phyloP scores from a whole-genome alignment of 2,113 vertebrate species.

The Cryptomyrus ogoouensis region DNA sequence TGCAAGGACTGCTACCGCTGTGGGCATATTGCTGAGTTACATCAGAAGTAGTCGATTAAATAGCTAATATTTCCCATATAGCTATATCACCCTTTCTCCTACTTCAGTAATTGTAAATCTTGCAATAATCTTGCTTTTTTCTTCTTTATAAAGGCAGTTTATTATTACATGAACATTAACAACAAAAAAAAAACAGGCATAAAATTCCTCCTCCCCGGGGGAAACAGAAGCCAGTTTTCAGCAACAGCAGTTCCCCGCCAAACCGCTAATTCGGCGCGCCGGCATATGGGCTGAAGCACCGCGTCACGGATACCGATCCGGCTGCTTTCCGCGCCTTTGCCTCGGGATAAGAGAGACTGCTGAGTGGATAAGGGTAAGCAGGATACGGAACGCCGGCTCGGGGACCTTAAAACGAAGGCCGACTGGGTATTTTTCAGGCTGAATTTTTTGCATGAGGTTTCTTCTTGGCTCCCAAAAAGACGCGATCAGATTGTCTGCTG shows the following conservation, averaged over 20 bases:
- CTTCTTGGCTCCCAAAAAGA: not conserved
- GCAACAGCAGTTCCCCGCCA: not conserved
- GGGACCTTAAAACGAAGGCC: not conserved
- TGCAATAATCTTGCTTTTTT: not conserved
- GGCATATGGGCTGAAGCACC: not conserved
- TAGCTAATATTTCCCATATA: not conserved
- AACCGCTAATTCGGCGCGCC: not conserved
- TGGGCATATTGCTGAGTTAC: not conserved
- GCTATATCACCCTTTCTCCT: not conserved
- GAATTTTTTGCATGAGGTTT: not conserved
- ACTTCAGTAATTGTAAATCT: not conserved
- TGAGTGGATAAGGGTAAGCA: not conserved
- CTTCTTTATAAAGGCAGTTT: not conserved
- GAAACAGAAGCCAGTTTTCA: not conserved
- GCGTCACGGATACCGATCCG: too few relatives aligned
- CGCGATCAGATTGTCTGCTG: too few relatives aligned
- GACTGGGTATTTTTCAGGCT: not conserved
- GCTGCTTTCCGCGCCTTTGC: not conserved
- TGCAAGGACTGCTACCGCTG: not conserved
- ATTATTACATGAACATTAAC: not conserved
- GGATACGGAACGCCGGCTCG: not conserved
- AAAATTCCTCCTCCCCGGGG: not conserved
- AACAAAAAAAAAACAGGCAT: not conserved
- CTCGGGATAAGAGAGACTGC: not conserved
- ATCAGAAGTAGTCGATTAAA: not conserved